Base-by-base conservation (phyloP, 2,797 vertebrate genomes). In the Fundulus diaphanus region DNA sequence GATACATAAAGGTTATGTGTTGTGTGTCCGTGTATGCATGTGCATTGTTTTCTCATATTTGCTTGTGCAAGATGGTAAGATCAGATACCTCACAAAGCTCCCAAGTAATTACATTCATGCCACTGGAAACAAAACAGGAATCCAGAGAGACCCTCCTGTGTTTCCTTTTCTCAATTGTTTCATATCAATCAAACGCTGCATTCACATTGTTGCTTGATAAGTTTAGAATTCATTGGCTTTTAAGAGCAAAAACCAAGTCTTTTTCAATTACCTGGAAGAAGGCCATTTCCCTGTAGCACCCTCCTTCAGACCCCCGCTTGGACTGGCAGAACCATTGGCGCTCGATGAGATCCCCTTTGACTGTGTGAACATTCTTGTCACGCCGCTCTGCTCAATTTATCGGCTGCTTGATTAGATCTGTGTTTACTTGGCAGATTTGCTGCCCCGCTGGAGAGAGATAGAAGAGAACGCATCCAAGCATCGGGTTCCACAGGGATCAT, bases 311-410 rank as follows among this genome's bases (percentile, higher is more conserved):
- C 82, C 80, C 82, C 83, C 84, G 56, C 76, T 66, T 59, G 76
- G 87, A 76, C 46, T 76, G 87, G 80, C 78, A 67, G 82, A 82
- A 79, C 79, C 80, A 81, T 85, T 88, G 90, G 83, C 75, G 2
- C 71, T 77, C 76, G 78, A 65, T 72, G 73, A 84, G 68, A 87
- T 86, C 84, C 80, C 84, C 85, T 80, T 90, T 73, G 87, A 82
- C 91, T 90, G 89, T 93, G 93, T 89, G 92, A 94, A 94, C 92
- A 88, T 91, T 93, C 85, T 86, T 92, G 85, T 88, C 89, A 27
- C 82, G 81, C 83, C 90, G 66, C 76, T 82, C 80, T 79, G 66
- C 61, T 87, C 86, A 91, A 82, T 92, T 91, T 91, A 90, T 87
- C 88, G 87, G 82, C 90, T 15, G 74, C 78, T 77, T 91, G 88